Evolutionary conservation across 2,888 invertebrate genomes (phyloP).

Genomic region (Orthosia cruda): DNA sequence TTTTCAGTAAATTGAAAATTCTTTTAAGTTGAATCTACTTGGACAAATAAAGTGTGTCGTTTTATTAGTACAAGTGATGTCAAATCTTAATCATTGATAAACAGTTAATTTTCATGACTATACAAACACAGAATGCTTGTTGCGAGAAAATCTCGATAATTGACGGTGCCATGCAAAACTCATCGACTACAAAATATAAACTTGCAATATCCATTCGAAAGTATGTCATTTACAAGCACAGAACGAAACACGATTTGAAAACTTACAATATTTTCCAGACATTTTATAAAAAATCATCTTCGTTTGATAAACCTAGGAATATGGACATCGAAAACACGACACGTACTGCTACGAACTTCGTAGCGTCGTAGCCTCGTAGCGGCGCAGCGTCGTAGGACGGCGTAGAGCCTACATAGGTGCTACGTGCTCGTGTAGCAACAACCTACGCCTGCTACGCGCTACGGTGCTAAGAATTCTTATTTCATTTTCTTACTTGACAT

Average conservation of each 20-base stretch:
- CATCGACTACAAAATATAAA: background rate
- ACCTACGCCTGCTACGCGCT: constrained; percentile 61
- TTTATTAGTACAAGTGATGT: background rate
- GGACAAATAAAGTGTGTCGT: background rate
- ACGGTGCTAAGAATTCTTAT: constrained; percentile 56
- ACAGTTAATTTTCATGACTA: background rate
- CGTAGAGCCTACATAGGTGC: constrained; percentile 59
- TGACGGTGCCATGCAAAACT: background rate
- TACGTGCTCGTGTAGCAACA: constrained; percentile 59
- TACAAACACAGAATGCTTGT: background rate
- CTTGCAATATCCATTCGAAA: background rate
- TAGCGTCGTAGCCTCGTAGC: constrained; percentile 55
- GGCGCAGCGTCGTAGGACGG: constrained; percentile 50
- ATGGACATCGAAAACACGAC: constrained; percentile 48
- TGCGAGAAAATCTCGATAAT: background rate
- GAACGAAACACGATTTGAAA: constrained; percentile 26
- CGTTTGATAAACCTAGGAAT: constrained; percentile 45
- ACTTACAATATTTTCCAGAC: constrained; percentile 28
- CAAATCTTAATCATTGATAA: background rate
- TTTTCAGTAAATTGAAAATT: background rate
- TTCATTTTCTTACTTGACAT: constrained; percentile 43
- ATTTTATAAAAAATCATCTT: constrained; percentile 39
- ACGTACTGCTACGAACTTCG: constrained; percentile 60
- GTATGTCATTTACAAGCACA: constrained; percentile 21
- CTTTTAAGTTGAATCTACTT: background rate